Evolutionary conservation across 1,140 invertebrate genomes (phyloP).

Genomic region (Drosophila erecta): DNA sequence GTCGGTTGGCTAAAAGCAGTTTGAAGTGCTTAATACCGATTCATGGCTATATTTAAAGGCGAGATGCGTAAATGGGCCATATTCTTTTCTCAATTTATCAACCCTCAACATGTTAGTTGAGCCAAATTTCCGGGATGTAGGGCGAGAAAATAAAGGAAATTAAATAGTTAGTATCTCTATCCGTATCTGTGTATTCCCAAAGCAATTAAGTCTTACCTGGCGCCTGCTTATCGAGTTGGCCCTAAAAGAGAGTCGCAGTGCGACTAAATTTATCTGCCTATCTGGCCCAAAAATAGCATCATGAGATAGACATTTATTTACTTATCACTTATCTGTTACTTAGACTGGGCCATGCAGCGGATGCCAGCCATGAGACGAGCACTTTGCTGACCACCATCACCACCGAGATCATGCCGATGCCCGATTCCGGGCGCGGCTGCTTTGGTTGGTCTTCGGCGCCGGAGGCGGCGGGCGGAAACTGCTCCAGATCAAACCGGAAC

Average conservation of each 20-base stretch:
- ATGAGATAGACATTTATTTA: conserved; percentile 17
- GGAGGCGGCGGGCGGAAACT: conserved; percentile 69
- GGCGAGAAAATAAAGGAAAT: conserved; percentile 7
- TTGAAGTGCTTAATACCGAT: conserved; percentile 36
- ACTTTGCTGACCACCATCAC: conserved; percentile 3
- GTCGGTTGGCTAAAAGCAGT: conserved; percentile 24
- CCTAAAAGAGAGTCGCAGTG: conserved; percentile 28
- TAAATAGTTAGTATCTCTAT: conserved; percentile 26
- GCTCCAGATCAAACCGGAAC: conserved; percentile 45
- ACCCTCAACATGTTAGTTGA: background rate
- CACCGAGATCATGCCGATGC: background rate
- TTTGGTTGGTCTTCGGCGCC: conserved; percentile 66
- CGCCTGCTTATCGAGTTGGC: conserved; percentile 44
- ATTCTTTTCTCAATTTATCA: background rate
- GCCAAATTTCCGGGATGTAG: conserved; percentile 1
- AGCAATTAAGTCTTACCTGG: conserved; percentile 39
- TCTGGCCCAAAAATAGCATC: conserved; percentile 34
- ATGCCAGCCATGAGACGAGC: conserved; percentile 1
- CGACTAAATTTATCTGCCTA: conserved; percentile 40
- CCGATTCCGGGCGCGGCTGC: conserved; percentile 39
- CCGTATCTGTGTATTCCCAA: conserved; percentile 22
- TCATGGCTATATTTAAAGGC: conserved; percentile 20
- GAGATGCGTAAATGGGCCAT: conserved; percentile 12
- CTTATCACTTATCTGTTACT: conserved; percentile 18
- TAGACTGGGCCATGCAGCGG: conserved; percentile 24